Base-by-base conservation (phyloP, 2,113 vertebrate species). In the Leucopternis melanops region DNA sequence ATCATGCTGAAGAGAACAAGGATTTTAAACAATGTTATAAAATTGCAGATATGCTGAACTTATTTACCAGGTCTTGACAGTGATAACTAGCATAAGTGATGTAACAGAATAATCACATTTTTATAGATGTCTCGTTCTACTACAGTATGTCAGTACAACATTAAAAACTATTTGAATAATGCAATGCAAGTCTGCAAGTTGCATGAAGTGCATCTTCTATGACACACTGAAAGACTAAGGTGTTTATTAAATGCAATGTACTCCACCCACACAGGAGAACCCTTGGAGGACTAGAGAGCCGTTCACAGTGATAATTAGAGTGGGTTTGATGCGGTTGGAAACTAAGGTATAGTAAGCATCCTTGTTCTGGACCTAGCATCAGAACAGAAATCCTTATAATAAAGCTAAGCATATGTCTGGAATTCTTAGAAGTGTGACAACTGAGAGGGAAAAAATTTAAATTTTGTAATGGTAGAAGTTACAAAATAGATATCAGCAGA, bases 341-440 rank as follows among this genome's bases (percentile, higher is more conserved):
- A 88, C 40, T 78, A 81, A 96, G 61, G n/a, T 73, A 89, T 21
- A 91, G 77, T 83, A 78, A 88, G 40, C 88, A 21, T 74, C 70
- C 38, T 80, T 87, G 58, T 61, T 86, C 25, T 83, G 93, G 38
- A 87, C 21, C 47, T 95, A 80, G 40, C 78, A 62, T 50, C 45
- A 95, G 59, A 93, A 88, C 16, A 95, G 42, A 75, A 63, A 61
- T 67, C 44, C 66, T 93, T 94, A 70, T 70, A 86, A 95, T 58
- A 90, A 95, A 97, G 62, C 67, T 86, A 91, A 95, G 13, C 27
- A 84, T 75, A 79, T 66, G 40, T 62, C 62, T 65, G 62, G 11
- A 78, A 92, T 67, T 87, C 94, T 96, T 83, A 93, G 57, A 96
- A 88, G 20, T 91, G 40, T 85, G 66, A 96, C 83, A 95, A 77